Evolutionary conservation across 2,888 invertebrate species (phyloP).

Genomic region (Drosophila algonquin): DNA sequence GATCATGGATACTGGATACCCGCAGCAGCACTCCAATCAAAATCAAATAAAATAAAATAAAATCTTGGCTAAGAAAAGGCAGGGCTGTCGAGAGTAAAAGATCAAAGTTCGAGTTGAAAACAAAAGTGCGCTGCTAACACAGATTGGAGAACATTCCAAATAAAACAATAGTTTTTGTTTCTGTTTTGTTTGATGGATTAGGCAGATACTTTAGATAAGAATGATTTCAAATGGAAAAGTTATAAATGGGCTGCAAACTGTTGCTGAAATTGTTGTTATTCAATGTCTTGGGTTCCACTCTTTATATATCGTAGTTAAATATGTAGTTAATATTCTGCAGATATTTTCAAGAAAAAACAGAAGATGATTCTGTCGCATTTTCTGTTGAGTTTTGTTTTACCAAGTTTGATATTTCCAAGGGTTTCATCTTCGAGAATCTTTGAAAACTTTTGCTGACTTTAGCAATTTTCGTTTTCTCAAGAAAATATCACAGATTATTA

Average conservation of each 20-base stretch:
- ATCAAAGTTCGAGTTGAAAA: constrained; percentile 4
- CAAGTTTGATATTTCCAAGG: not conserved
- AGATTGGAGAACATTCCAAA: not conserved
- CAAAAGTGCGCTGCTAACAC: not conserved
- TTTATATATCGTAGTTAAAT: no score
- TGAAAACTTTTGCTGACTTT: constrained; percentile 4
- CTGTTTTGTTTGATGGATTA: not conserved
- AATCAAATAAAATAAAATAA: constrained; percentile 18
- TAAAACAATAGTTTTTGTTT: not conserved
- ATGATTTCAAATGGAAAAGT: no score
- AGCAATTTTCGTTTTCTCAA: constrained; percentile 15
- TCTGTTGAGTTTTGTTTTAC: not conserved
- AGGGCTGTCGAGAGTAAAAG: not conserved
- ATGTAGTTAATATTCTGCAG: no score
- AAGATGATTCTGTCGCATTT: not conserved
- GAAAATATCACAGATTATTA: constrained; percentile 20
- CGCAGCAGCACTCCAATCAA: constrained; percentile 5
- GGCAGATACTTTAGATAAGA: not conserved
- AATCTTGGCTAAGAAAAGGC: constrained; percentile 10
- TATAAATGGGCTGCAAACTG: no score
- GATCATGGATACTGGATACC: constrained; percentile 25
- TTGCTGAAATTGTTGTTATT: no score
- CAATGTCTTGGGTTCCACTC: no score
- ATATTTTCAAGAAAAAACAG: not conserved
- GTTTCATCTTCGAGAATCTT: not conserved